These are phyloP conservation scores for Cygnus buccinator DNA, from an alignment of 2,113 vertebrate genomes.

Conservation along the genomic window DNA sequence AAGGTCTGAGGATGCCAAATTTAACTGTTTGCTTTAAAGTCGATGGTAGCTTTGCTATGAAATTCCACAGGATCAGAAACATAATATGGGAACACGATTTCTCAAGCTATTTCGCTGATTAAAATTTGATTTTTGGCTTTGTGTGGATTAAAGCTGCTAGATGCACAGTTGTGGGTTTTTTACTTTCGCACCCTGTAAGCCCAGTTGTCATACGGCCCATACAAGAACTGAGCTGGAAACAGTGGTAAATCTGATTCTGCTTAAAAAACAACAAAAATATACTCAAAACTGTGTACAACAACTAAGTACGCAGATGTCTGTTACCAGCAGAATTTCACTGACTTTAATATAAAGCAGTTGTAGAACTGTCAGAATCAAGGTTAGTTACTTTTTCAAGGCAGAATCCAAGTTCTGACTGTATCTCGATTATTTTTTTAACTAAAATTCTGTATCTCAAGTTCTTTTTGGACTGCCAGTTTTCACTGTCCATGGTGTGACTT, in stretches of 20 bases:
- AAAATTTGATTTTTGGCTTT: constrained; percentile 69
- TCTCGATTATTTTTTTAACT: neutral
- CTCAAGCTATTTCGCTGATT: constrained; percentile 56
- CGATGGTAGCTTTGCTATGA: neutral
- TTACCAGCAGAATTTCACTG: constrained; percentile 11
- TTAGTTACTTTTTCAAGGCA: neutral
- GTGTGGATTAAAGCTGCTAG: constrained; percentile 19
- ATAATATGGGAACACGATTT: constrained; percentile 19
- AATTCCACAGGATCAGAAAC: neutral
- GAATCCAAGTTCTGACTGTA: neutral
- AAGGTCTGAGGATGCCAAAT: neutral
- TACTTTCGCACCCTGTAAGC: neutral
- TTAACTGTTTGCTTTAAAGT: constrained; percentile 15
- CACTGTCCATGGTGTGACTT: constrained; percentile 26
- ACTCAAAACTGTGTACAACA: neutral
- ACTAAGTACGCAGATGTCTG: neutral
- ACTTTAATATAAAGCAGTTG: constrained; percentile 13
- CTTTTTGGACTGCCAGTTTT: neutral
- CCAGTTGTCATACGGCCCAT: neutral
- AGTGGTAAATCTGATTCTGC: neutral
- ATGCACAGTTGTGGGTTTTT: neutral
- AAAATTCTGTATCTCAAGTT: constrained; percentile 12
- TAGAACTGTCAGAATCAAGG: neutral
- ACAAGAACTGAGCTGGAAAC: neutral
- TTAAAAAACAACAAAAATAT: neutral